Evolutionary conservation across 2,113 vertebrate genomes (phyloP), one percentile per base, ranked within the genome.

Genomic region (Danionella cerebrum): DNA sequence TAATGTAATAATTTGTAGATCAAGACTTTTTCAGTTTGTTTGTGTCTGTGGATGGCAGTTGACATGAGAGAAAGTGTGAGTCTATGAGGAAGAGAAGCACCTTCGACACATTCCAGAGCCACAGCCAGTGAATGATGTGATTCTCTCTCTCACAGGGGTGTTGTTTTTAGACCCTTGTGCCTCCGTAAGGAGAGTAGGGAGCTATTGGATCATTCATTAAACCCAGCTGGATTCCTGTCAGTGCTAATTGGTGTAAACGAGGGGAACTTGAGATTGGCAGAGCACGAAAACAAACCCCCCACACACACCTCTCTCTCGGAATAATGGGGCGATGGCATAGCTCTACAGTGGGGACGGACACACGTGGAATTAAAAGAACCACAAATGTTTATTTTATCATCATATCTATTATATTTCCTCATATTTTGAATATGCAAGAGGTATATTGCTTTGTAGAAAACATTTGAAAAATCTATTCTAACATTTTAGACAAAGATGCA

Each of bases 221-320:
- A 24, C 72, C 69, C 74, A 79, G 69, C 69, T 77, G 74, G 74
- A 60, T 67, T 75, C 45, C 72, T 48, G 72, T 65, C 57, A 58
- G 66, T 80, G 81, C 70, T 86, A 86, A 86, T 85, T 87, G 83
- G 71, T 73, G 62, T 74, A 70, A 57, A 54, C 72, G 65, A 70
- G 79, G 74, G 77, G 67, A 72, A 18, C 42, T 58, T 65, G 24
- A 41, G 69, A 81, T 78, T 74, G 78, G 19, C 70, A 67, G 65
- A 74, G 19, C 64, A 74, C 38, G 64, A 69, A 78, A 81, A 83
- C 75, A 81, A 77, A 45, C 53, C 53, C 51, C 38, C 7, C 62
- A n/a, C n/a, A n/a, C n/a, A 33, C 29, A 5, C 29, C 29, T 9
- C 29, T 33, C 29, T 33, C 3, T 33, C n/a, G 29, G 5, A 79